Percentiles rank a stretch among this genome's conserved stretches.
Evolutionary conservation across 2,888 invertebrate species (phyloP).

Genomic region (Caradrina clavipalpis): DNA sequence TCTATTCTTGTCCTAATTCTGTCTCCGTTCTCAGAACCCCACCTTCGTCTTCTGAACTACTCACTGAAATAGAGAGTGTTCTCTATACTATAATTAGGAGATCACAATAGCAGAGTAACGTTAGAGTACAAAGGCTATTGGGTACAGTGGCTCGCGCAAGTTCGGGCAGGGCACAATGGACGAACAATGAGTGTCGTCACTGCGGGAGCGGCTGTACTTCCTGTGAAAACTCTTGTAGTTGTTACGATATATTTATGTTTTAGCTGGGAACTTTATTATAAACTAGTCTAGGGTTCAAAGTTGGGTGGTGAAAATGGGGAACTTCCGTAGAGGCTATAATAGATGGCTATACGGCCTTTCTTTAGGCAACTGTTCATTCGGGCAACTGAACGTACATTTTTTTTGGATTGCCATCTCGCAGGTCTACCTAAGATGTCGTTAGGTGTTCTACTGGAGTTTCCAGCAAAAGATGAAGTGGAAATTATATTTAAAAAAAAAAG

Average conservation of each 20-base stretch:
- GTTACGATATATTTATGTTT: slow-evolving; percentile 6
- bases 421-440: too few relatives aligned
- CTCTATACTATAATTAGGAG: slow-evolving; percentile 15
- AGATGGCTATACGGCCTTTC: background rate
- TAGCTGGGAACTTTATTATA: background rate
- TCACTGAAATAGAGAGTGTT: background rate
- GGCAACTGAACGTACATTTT: too few relatives aligned
- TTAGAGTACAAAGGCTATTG: slow-evolving; percentile 44
- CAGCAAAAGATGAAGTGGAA: too few relatives aligned
- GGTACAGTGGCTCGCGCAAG: slow-evolving; percentile 41
- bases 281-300: background rate
- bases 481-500: too few relatives aligned
- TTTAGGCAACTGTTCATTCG: too few relatives aligned
- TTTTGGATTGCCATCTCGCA: too few relatives aligned
- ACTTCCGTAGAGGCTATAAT: background rate
- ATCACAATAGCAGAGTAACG: slow-evolving; percentile 11
- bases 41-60: too few relatives aligned
- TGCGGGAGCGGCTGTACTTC: slow-evolving; percentile 53
- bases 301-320: too few relatives aligned
- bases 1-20: too few relatives aligned
- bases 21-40: too few relatives aligned
- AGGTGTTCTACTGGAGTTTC: too few relatives aligned
- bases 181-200: slow-evolving; percentile 46
- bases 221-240: slow-evolving; percentile 40
- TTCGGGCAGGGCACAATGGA: slow-evolving; percentile 35